These are phyloP conservation scores for Drosophila anomalipes DNA, from an alignment of 2,888 invertebrate genomes.

Conservation along the genomic window DNA sequence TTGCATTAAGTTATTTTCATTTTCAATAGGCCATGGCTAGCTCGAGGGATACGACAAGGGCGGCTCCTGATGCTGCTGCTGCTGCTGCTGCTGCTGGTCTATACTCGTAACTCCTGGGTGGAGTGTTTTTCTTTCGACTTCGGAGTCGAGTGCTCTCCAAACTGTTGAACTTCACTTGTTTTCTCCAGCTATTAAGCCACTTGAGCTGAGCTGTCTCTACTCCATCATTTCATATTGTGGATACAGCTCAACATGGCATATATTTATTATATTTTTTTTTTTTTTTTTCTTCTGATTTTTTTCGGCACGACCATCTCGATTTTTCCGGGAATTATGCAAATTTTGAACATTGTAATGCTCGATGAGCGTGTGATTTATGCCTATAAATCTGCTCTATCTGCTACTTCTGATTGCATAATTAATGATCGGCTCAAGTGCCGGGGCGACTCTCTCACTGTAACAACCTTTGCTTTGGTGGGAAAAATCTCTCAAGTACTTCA, in stretches of 20 bases:
- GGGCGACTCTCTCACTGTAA: constrained; percentile 34
- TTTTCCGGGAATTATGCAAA: constrained; percentile 80
- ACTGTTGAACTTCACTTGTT: constrained; percentile 81
- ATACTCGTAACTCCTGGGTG: constrained; percentile 47
- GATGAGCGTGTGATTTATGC: constrained; percentile 77
- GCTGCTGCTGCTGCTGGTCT: constrained; percentile 8
- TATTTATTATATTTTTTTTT: neutral
- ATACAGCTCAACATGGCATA: constrained; percentile 18
- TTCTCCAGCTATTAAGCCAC: constrained; percentile 82
- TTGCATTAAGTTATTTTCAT: constrained; percentile 81
- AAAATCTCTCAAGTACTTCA: constrained; percentile 51
- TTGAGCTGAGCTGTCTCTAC: constrained; percentile 40
- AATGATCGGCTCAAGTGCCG: constrained; percentile 60
- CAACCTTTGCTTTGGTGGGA: constrained; percentile 62
- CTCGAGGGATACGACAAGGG: constrained; percentile 32
- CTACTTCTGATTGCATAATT: constrained; percentile 80
- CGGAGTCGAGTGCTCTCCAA: constrained; percentile 76
- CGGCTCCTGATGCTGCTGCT: constrained; percentile 17
- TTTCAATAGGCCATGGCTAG: constrained; percentile 77
- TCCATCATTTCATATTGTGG: constrained; percentile 38
- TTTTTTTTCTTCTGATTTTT: constrained; percentile 5
- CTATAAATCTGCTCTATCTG: constrained; percentile 76
- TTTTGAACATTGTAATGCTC: constrained; percentile 66
- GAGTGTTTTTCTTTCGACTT: constrained; percentile 76
- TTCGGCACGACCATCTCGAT: constrained; percentile 55